Conservation (phyloP, 2,888 invertebrate genomes). For the Scaptomyza caliginosa region DNA sequence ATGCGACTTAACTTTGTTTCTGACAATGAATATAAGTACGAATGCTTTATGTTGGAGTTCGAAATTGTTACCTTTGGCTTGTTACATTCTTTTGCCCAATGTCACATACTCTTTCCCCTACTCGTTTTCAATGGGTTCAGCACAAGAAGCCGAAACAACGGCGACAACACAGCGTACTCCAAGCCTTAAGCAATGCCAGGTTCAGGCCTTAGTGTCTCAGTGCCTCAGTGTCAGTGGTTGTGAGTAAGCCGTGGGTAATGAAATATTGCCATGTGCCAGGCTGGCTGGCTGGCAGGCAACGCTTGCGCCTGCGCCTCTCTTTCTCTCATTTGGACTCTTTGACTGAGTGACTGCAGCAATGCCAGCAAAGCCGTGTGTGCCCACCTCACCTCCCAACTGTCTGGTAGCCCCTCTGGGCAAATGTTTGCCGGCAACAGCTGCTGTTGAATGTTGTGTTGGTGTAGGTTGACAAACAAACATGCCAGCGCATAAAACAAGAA, state of each 20-base stretch:
- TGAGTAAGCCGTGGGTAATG: conserved; percentile 70
- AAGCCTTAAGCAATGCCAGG: neutral
- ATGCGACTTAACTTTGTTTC: too few species aligned
- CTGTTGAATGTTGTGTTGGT: conserved; percentile 55
- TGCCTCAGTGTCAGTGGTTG: conserved; percentile 44
- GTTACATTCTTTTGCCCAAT: neutral
- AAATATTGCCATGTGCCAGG: conserved; percentile 77
- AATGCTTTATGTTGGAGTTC: neutral
- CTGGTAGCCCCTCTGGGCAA: conserved; percentile 41
- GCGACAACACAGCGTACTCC: conserved; percentile 13
- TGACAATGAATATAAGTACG: too few species aligned
- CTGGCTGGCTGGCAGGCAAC: conserved; percentile 20
- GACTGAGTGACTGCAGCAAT: conserved; percentile 50
- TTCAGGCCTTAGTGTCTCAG: conserved; percentile 10
- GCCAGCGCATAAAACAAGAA: conserved; percentile 73
- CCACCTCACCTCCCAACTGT: conserved; percentile 22
- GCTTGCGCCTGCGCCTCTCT: conserved; percentile 50
- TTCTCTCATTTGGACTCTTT: neutral
- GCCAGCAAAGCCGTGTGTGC: conserved; percentile 7
- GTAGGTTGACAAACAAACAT: conserved; percentile 78
- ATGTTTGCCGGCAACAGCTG: conserved; percentile 76
- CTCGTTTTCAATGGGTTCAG: neutral
- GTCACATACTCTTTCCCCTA: neutral
- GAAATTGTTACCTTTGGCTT: neutral
- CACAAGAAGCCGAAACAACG: neutral